A percentile compares a stretch with the other conserved stretches of the same genome.
These are phyloP conservation scores for Wasmannia auropunctata DNA, from an alignment of 1,140 invertebrate species.

Conservation along the genomic window DNA sequence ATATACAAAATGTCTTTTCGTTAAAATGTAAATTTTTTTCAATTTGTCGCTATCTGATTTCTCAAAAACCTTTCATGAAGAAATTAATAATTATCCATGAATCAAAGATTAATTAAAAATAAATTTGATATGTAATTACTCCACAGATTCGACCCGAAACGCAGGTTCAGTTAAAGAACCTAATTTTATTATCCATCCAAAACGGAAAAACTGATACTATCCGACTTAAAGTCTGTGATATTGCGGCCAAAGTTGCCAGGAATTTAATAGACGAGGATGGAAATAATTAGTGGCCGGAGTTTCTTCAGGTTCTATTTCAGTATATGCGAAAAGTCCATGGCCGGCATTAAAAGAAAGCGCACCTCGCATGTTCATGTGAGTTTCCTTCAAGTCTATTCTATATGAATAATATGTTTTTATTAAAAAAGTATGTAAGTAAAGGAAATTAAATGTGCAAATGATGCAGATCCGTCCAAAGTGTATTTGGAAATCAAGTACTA, in stretches of 20 bases:
- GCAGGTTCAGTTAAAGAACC: constrained; percentile 93
- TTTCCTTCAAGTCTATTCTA: constrained; percentile 57
- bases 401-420: background rate
- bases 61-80: background rate
- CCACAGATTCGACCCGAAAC: constrained; percentile 91
- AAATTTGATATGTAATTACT: constrained; percentile 56
- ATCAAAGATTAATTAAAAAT: background rate
- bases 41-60: background rate
- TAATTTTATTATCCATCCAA: constrained; percentile 93
- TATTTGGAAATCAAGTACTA: constrained; percentile 98
- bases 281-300: constrained; percentile 98
- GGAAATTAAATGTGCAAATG: background rate
- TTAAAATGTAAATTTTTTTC: background rate
- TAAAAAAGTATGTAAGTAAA: background rate
- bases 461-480: constrained; percentile 95
- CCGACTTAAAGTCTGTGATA: constrained; percentile 97
- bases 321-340: constrained; percentile 93
- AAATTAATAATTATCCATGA: background rate
- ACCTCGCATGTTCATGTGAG: constrained; percentile 96
- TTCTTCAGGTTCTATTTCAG: constrained; percentile 98
- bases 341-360: constrained; percentile 96
- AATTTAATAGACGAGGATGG: constrained; percentile 98
- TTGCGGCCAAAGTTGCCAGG: constrained; percentile 96
- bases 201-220: constrained; percentile 92
- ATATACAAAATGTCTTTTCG: background rate